Evolutionary conservation across 2,888 invertebrate species (phyloP), one percentile per base, ranked within the genome.

Genomic region (Chaitophorus viminalis): DNA sequence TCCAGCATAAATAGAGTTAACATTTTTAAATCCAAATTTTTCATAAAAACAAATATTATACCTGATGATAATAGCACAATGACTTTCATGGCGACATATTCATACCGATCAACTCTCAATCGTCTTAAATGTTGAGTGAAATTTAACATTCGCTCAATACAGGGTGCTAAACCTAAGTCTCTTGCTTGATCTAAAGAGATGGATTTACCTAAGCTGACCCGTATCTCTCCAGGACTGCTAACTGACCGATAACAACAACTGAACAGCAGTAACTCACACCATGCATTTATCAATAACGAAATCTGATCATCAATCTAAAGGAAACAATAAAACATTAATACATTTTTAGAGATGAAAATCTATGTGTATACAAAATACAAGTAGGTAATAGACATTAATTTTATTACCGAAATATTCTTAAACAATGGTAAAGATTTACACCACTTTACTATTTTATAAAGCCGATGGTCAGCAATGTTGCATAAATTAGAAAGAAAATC

Each of bases 371-470:
- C 8, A 76, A 36, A 76, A 46, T 76, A 21, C 14, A 46, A 78
- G 46, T 68, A 83, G 68, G 31, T 65, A 60, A 89, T 74, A 74
- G 21, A 11, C 11, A 8, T 39, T 39, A 39, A 78, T 72, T 76
- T 54, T 92, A 94, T 93, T 91, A 97, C 97, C 91, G 97, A 97
- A 90, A 99, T 98, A 92, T 98, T 97, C 91, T 98, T 97, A 92
- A 99, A 99, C 46, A 99, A 94, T 29, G 99, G 98, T 91, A 99
- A 92, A 92, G 98, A 98, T 92, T 99, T 97, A 93, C 98, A 98
- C 99, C 99, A 99, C 91, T 98, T 98, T 89, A 99, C 99, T 90
- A 99, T 98, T 93, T 98, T 98, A 92, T 98, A 99, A 31, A 99
- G 94, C 79, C 98, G 93, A 92, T 98, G 97, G 92, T 99, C 99